phyloP scores from a whole-genome alignment of 2,888 invertebrate genomes.

The Mesorhabditis spiculigera region DNA sequence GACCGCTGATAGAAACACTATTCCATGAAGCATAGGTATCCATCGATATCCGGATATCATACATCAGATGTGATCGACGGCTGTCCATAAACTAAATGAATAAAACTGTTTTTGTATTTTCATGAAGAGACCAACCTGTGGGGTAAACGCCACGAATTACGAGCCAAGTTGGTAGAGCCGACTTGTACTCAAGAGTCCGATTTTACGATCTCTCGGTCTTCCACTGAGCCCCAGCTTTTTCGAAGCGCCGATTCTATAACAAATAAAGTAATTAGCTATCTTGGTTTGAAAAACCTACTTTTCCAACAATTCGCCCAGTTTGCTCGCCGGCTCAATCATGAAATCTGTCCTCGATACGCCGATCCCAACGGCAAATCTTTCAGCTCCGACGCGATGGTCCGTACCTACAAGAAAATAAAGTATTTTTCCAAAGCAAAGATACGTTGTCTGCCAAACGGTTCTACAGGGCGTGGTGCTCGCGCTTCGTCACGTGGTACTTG shows the following conservation, averaged over 20 bases:
- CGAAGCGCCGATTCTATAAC: conserved; percentile 66
- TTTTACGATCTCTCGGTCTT: conserved; percentile 82
- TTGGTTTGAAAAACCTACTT: conserved; percentile 64
- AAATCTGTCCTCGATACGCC: too few relatives aligned
- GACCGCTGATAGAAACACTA: conserved; percentile 90
- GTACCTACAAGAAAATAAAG: conserved; percentile 62
- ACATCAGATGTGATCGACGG: conserved; percentile 94
- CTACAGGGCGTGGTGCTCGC: conserved; percentile 93
- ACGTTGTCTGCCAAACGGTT: conserved; percentile 80
- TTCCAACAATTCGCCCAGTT: conserved; percentile 90
- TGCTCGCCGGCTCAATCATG: conserved; percentile 93
- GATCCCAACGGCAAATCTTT: conserved; percentile 80
- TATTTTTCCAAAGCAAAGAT: background rate
- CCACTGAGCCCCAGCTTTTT: conserved; percentile 90
- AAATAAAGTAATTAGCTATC: conserved; percentile 5
- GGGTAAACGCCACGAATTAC: conserved; percentile 94
- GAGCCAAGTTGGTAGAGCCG: conserved; percentile 93
- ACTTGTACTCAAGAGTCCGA: conserved; percentile 94
- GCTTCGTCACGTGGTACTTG: conserved; percentile 75
- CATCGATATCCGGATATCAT: conserved; percentile 94
- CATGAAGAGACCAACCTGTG: conserved; percentile 82
- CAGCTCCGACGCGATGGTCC: conserved; percentile 81
- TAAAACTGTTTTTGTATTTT: background rate
- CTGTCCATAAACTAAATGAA: conserved; percentile 72
- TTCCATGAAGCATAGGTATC: conserved; percentile 86